Conservation (phyloP, 2,797 vertebrate species). For the Takifugu ocellatus region DNA sequence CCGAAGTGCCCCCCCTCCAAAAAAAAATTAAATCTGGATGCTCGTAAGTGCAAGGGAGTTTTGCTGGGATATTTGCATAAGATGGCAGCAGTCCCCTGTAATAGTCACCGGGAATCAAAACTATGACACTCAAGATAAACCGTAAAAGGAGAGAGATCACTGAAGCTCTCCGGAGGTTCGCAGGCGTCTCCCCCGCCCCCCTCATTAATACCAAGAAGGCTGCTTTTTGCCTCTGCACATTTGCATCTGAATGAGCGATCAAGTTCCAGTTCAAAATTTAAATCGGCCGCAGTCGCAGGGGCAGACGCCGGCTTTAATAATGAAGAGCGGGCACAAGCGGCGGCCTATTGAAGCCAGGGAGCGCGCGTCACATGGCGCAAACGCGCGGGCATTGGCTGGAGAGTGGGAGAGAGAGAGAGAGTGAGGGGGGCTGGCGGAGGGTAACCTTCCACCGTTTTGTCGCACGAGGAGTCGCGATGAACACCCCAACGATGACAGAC, state of each 20-base stretch:
- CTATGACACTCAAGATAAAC: no score
- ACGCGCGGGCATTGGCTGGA: conserved; percentile 31
- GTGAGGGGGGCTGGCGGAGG: not conserved
- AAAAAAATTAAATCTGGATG: no score
- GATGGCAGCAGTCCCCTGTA: no score
- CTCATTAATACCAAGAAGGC: conserved; percentile 21
- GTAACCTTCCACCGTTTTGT: conserved; percentile 18
- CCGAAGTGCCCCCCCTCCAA: no score
- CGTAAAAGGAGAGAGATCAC: no score
- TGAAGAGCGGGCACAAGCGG: not conserved
- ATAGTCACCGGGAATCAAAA: no score
- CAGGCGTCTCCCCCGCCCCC: not conserved
- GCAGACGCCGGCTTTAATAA: not conserved
- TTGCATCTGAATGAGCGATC: not conserved
- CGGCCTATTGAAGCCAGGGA: not conserved
- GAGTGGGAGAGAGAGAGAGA: conserved; percentile 3
- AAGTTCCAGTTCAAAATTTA: conserved; percentile 21
- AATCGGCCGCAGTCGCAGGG: conserved; percentile 1
- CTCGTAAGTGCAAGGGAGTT: no score
- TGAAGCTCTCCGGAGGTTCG: no score
- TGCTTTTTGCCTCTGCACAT: not conserved
- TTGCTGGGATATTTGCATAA: no score
- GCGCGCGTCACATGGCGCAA: conserved; percentile 19
- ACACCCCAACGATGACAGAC: conserved; percentile 28
- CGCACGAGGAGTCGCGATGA: conserved; percentile 44